Evolutionary conservation across 2,113 vertebrate genomes (phyloP).

Genomic region (Orientallactaga bullata): DNA sequence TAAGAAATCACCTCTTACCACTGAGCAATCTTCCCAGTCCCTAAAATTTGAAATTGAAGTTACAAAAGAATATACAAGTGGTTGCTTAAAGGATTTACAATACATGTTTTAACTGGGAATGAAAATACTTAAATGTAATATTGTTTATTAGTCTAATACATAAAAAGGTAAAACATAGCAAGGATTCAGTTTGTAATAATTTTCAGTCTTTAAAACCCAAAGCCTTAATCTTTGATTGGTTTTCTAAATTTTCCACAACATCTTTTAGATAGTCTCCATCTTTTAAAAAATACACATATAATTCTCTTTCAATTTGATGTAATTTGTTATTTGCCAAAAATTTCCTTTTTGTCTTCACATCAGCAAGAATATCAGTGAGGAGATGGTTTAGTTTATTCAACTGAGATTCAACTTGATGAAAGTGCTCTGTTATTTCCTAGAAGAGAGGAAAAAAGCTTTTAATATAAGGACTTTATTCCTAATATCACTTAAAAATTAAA

Average conservation of each 20-base stretch:
- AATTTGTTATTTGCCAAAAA: slow-evolving; percentile 89
- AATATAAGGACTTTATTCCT: slow-evolving; percentile 56
- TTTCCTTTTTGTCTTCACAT: slow-evolving; percentile 91
- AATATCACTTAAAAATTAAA: slow-evolving; percentile 49
- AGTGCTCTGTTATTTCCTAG: slow-evolving; percentile 90
- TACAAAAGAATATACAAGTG: too few relatives aligned
- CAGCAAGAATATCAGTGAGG: slow-evolving; percentile 89
- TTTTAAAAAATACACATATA: slow-evolving; percentile 94
- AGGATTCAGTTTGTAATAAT: slow-evolving; percentile 53
- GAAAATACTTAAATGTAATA: neutral
- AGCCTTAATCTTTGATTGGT: slow-evolving; percentile 78
- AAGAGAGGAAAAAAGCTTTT: slow-evolving; percentile 60
- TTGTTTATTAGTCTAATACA: slow-evolving; percentile 56
- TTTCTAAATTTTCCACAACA: slow-evolving; percentile 91
- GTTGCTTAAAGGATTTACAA: too few relatives aligned
- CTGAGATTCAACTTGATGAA: slow-evolving; percentile 88
- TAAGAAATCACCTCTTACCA: too few relatives aligned
- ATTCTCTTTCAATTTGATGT: slow-evolving; percentile 91
- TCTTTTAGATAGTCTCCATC: slow-evolving; percentile 89
- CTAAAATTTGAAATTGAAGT: too few relatives aligned
- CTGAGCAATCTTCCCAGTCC: too few relatives aligned
- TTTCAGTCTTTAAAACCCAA: slow-evolving; percentile 74
- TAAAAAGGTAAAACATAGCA: slow-evolving; percentile 38
- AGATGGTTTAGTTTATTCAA: slow-evolving; percentile 89
- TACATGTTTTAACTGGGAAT: too few relatives aligned